Evolutionary conservation across 2,113 vertebrate species (phyloP).

Genomic region (Xenopus borealis): DNA sequence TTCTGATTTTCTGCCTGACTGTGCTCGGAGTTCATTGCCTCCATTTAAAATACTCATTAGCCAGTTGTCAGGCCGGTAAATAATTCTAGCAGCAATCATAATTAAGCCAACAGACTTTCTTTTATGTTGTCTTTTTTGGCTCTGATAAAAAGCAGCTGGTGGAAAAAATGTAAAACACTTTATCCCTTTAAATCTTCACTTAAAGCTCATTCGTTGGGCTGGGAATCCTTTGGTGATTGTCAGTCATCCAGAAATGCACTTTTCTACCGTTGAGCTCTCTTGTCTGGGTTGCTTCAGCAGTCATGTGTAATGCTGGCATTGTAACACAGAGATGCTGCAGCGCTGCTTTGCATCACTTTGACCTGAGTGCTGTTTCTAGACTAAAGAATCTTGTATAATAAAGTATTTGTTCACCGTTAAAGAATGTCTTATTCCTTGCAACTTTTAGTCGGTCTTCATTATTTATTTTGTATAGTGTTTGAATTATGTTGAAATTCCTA

Average conservation of each 20-base stretch:
- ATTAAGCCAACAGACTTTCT: conserved; percentile 45
- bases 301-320: background rate
- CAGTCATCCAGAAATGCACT: conserved; percentile 30
- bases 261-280: background rate
- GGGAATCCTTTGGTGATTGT: conserved; percentile 40
- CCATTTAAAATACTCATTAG: conserved; percentile 53
- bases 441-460: too few species aligned
- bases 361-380: too few species aligned
- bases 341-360: too few species aligned
- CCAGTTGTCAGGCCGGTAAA: conserved; percentile 51
- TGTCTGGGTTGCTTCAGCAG: conserved; percentile 20
- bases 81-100: conserved; percentile 48
- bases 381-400: too few species aligned
- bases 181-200: conserved; percentile 14
- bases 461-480: too few species aligned
- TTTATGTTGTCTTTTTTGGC: conserved; percentile 25
- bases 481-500: too few species aligned
- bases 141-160: conserved; percentile 36
- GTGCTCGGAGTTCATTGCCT: conserved; percentile 47
- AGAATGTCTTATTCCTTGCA: too few species aligned
- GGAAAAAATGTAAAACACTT: conserved; percentile 48
- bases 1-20: conserved; percentile 49
- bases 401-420: too few species aligned
- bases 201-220: conserved; percentile 26
- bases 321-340: background rate